Evolutionary conservation across 2,113 vertebrate genomes (phyloP), one percentile per base, ranked within the genome.

Genomic region (Myiozetetes cayanensis): DNA sequence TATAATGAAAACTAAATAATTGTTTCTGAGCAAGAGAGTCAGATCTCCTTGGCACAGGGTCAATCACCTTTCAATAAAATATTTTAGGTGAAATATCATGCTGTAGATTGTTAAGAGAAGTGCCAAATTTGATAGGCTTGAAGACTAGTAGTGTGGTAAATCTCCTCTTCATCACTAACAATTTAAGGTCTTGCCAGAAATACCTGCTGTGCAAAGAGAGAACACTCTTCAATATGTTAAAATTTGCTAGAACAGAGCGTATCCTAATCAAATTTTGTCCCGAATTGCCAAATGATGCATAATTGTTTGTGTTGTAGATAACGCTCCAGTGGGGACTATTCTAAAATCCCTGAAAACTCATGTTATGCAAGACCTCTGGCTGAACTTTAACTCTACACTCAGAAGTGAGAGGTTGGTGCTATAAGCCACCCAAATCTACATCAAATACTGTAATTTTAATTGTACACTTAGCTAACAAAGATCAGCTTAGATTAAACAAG

Each of bases 301-400:
- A 85, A 87, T 87, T 98, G 96, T 97, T 97, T 97, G 94, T 84
- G 79, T 96, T 97, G 96, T 66, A 98, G 97, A 98, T 98, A 97
- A 97, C 35, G 0, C 85, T 97, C 90, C 97, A 96, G 79, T 93
- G 82, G 97, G 97, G 96, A 98, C 97, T 95, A 85, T 10, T 20
- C 91, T 97, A 96, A 97, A 97, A 97, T 97, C 93, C 94, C 96
- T 97, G 96, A 96, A 98, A 97, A 96, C 96, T 97, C 89, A 16
- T 91, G 95, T 97, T 97, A 97, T 97, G 66, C 84, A 90, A 97
- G 97, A 97, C 96, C 97, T 98, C 95, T 98, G 97, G 97, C 96
- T 98, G 97, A 98, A 98, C 97, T 97, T 97, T 95, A 97, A 89
- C 94, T 96, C 77, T 87, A 55, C 84, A 39, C 80, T 94, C 87